Evolutionary conservation across 1,140 invertebrate genomes (phyloP), one percentile per base, ranked within the genome.

Genomic region (Glossosoma conforme): DNA sequence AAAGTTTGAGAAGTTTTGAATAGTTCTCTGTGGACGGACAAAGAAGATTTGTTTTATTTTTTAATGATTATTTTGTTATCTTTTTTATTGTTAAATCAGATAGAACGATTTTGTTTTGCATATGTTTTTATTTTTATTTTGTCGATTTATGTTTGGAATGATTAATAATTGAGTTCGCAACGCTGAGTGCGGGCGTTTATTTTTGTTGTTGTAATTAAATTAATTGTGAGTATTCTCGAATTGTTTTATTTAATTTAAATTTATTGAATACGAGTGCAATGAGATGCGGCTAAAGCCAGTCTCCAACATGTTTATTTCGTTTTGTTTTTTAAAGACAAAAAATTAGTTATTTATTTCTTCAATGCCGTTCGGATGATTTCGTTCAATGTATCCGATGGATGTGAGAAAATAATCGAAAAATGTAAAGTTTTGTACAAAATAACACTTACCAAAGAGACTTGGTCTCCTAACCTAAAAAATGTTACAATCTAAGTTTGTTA

Each of bases 391-490:
- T n/a, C n/a, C n/a, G n/a, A n/a, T n/a, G n/a, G n/a, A n/a, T n/a
- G n/a, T n/a, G n/a, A n/a, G n/a, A n/a, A n/a, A 52, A 37, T 66
- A 61, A 62, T 66, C 53, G 61, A 61, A 70, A 67, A 70, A 66
- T 68, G 58, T 69, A 62, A 65, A 63, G 66, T 68, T 68, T 75
- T 75, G 72, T 75, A 75, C 72, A 75, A 75, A 75, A 68, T 58
- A 58, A 73, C 68, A 68, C 69, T 71, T 75, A 75, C 72, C 72
- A 75, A 75, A 75, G 72, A 75, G 72, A 74, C 71, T 64, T 70
- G 70, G 72, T 75, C 72, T 75, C 72, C 66, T 74, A 72, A 59
- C 52, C 56, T 58, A 52, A 58, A 63, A n/a, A 68, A 66, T 63
- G 61, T 57, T 58, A 58, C 53, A 60, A 54, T 45, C 45, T 55